Evolutionary conservation across 2,888 invertebrate species (phyloP).

Genomic region (Morpho achilles): DNA sequence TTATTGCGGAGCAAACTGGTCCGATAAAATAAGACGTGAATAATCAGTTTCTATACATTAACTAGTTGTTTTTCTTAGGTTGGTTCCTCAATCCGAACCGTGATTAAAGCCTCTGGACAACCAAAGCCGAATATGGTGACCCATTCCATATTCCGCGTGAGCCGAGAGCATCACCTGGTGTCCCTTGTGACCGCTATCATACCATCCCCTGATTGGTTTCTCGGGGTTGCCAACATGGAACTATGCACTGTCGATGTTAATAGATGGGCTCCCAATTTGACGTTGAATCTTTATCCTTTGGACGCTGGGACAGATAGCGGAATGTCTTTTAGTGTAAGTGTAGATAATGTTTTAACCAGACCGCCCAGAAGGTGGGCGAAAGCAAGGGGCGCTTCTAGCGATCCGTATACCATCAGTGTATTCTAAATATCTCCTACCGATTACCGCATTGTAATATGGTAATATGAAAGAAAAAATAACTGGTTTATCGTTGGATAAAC

Average conservation of each 20-base stretch:
- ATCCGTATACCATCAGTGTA: too few relatives aligned
- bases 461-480: too few relatives aligned
- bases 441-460: too few relatives aligned
- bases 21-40: background rate
- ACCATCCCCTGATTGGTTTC: slow-evolving; percentile 96
- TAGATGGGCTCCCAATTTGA: slow-evolving; percentile 87
- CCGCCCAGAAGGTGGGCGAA: too few relatives aligned
- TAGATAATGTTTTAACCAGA: background rate
- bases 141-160: slow-evolving; percentile 53
- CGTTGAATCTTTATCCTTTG: slow-evolving; percentile 93
- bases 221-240: slow-evolving; percentile 93
- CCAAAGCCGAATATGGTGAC: slow-evolving; percentile 49
- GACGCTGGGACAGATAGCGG: slow-evolving; percentile 98
- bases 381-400: too few relatives aligned
- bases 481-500: too few relatives aligned
- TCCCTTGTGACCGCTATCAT: slow-evolving; percentile 60
- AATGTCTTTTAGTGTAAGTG: slow-evolving; percentile 88
- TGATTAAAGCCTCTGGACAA: slow-evolving; percentile 62
- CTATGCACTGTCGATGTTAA: slow-evolving; percentile 88
- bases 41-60: too few relatives aligned
- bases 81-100: slow-evolving; percentile 51
- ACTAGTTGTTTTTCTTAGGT: slow-evolving; percentile 36
- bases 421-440: too few relatives aligned
- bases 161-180: slow-evolving; percentile 54
- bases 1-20: too few relatives aligned